Base-by-base conservation (phyloP, 2,888 invertebrate genomes). In the Yponomeuta evonymella region DNA sequence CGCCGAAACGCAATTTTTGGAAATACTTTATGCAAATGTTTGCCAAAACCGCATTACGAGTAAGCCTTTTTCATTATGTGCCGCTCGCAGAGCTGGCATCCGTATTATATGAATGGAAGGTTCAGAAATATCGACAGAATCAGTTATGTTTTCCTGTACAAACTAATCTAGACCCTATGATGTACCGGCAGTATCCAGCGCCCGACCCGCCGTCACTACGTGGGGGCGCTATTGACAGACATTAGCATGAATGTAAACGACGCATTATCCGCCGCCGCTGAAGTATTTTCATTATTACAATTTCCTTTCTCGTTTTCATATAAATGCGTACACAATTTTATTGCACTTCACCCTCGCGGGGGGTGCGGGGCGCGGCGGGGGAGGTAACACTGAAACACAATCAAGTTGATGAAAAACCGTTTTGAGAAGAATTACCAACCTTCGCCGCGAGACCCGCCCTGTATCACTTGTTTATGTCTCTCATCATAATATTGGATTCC, bases 11-110 rank as follows among this genome's bases (percentile, higher is more conserved):
- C 83, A 85, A 86, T 86, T 85, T 87, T 87, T 84, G 81, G 81
- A 76, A 83, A 83, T 81, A 83, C 84, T 84, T 86, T 83, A 86
- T 86, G 84, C 83, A 83, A 86, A 87, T 85, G 80, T 85, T 86
- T 84, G 83, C 82, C 80, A 80, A 85, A 83, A 82, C 81, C 79
- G 81, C 79, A 81, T 81, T 81, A 43, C 43, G 43, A 43, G 43
- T 43, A 81, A 81, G 81, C 81, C 83, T 79, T 80, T 82, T 84
- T 84, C 82, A 86, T 86, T 84, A 85, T 80, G 80, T 75, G 74
- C 68, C 51, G 51, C 48, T 3, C 51, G 51, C 51, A 12, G 5
- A 15, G 51, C 51, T 15, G 15, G 15, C 51, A 58, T 58, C 51
- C 15, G 15, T 58, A 58, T 58, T 58, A 58, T 12, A 15, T 58